Evolutionary conservation across 2,888 invertebrate species (phyloP), one percentile per base, ranked within the genome.

Genomic region (Meandrusa payeni): DNA sequence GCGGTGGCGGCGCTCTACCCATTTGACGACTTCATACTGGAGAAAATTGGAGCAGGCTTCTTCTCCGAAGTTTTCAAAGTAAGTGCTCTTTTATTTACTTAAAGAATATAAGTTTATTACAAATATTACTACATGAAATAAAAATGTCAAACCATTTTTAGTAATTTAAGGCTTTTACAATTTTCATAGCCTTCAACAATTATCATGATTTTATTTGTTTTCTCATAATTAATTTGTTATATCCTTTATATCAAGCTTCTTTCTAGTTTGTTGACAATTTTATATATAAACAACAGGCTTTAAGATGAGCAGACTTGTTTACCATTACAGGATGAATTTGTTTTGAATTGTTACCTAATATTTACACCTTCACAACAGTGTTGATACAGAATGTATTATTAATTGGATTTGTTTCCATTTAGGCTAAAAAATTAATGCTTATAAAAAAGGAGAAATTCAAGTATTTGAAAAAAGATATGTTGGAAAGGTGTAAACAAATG

Each of bases 1-100:
- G 97, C 98, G 32, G 97, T 98, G 41, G 95, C 97, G 33, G 95
- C 95, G 27, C 90, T 98, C 39, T 95, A 97, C 73, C 93, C 97
- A 28, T 92, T 97, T 57, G 97, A 98, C 83, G 98, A 98, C 89
- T 98, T 98, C 82, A 90, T 93, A 56, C 91, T 94, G 74, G 97
- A 97, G 82, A 95, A 95, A 85, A 95, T 98, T 65, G 98, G 98
- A 32, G 90, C 93, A 36, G 98, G 98, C 52, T 98, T 98, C 88
- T 98, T 98, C 89, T 98, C 98, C 2, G 97, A 97, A 89, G 98
- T 98, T 50, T 98, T 95, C 88, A 98, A 98, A 95, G 98, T 98
- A 88, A 90, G 91, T 80, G 23, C 36, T 13, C 2, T 5, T 24
- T 24, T 24, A 24, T 24, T 22, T 4, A 22, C 22, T 6, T n/a